phyloP scores from a whole-genome alignment of 2,888 invertebrate species.

The Listrodromus nycthemerus region DNA sequence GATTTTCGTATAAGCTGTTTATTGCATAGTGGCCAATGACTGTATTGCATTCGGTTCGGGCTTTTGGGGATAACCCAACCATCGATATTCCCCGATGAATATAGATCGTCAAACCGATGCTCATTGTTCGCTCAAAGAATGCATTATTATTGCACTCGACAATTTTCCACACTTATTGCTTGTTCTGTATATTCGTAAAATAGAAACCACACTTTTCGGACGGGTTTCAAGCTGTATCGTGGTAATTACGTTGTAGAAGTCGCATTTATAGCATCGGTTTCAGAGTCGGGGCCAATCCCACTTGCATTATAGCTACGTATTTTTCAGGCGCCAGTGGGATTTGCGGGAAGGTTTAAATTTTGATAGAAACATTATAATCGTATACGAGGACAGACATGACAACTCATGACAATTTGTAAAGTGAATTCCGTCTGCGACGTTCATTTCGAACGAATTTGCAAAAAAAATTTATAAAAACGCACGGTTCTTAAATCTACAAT shows the following conservation, averaged over 20 bases:
- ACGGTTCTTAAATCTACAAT: too few relatives aligned
- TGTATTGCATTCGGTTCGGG: not conserved
- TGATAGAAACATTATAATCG: not conserved
- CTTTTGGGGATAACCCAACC: slow-evolving; percentile 27
- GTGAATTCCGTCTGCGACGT: not conserved
- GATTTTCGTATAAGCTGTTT: slow-evolving; percentile 4
- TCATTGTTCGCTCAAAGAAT: slow-evolving; percentile 1
- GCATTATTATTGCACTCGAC: slow-evolving; percentile 17
- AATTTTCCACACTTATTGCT: not conserved
- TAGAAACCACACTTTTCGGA: not conserved
- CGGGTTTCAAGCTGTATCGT: not conserved
- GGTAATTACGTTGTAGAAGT: not conserved
- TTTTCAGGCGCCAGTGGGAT: not conserved
- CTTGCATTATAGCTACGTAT: not conserved
- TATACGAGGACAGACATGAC: not conserved
- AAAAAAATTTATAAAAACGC: too few relatives aligned
- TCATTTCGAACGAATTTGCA: not conserved
- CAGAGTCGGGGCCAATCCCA: not conserved
- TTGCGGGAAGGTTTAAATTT: not conserved
- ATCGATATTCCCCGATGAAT: not conserved
- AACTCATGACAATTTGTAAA: not conserved
- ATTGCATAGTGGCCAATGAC: not conserved
- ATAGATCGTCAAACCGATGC: slow-evolving; percentile 4
- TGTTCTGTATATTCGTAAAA: slow-evolving; percentile 1
- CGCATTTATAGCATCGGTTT: not conserved